A percentile compares a stretch with the other conserved stretches of the same genome.
phyloP scores from a whole-genome alignment of 2,113 vertebrate genomes.

The Onychorhynchus coronatus region DNA sequence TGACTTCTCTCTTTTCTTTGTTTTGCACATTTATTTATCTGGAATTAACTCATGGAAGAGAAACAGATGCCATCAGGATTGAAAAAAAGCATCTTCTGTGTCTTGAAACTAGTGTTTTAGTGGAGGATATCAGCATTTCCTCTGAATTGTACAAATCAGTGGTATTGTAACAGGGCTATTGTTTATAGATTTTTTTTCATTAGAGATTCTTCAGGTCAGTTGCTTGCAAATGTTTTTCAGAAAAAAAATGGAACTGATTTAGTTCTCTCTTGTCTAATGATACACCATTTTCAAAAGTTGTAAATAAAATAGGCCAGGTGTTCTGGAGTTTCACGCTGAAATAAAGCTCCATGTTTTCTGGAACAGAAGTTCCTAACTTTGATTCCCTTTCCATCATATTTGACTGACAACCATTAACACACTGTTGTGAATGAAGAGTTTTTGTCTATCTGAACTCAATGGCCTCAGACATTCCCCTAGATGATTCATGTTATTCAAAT shows the following conservation, averaged over 20 bases:
- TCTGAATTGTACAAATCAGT: conserved; percentile 34
- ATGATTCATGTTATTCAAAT: conserved; percentile 2
- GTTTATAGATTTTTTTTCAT: background rate
- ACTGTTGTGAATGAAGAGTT: background rate
- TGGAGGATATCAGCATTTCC: conserved; percentile 22
- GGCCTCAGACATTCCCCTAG: background rate
- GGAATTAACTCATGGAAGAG: conserved; percentile 12
- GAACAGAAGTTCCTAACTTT: background rate
- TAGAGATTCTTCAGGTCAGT: background rate
- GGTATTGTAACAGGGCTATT: background rate
- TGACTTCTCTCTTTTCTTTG: conserved; percentile 2
- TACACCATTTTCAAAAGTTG: background rate
- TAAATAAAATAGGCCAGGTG: background rate
- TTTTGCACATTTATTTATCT: conserved; percentile 13
- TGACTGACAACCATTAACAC: background rate
- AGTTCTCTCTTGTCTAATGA: background rate
- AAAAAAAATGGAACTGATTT: background rate
- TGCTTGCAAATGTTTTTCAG: background rate
- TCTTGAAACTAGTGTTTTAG: background rate
- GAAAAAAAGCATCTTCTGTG: conserved; percentile 29
- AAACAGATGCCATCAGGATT: background rate
- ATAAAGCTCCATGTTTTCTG: background rate
- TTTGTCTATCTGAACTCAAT: background rate
- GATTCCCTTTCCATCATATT: background rate
- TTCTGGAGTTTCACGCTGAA: background rate